Conservation (phyloP, 1,140 invertebrate species). For the Centruroides vittatus region DNA sequence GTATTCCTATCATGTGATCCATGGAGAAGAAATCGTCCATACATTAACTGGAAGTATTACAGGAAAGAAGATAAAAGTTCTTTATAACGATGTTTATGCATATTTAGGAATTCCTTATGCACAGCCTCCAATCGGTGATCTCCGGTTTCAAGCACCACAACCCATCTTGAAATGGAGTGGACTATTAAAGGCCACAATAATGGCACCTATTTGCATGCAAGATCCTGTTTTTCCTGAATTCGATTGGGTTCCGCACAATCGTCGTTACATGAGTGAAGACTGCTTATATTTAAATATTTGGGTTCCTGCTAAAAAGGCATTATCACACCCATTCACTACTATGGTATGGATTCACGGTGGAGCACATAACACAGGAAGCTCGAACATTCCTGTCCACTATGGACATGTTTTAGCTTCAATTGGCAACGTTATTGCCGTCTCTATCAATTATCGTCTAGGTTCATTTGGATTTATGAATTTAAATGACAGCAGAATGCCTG, state of each 20-base stretch:
- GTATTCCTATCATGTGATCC: too few relatives aligned
- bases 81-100: slow-evolving; percentile 1
- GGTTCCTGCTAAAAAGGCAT: slow-evolving; percentile 13
- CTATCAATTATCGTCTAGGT: slow-evolving; percentile 27
- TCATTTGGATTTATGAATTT: slow-evolving; percentile 23
- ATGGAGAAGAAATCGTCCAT: too few relatives aligned
- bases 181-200: neutral
- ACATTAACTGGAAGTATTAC: neutral
- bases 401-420: slow-evolving; percentile 24
- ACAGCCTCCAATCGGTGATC: slow-evolving; percentile 7
- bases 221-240: neutral
- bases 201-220: slow-evolving; percentile 18
- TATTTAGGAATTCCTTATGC: slow-evolving; percentile 20
- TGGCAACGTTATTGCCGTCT: slow-evolving; percentile 26
- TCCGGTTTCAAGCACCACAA: slow-evolving; percentile 10
- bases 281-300: slow-evolving; percentile 32
- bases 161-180: slow-evolving; percentile 3
- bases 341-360: slow-evolving; percentile 24
- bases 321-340: slow-evolving; percentile 10
- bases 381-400: slow-evolving; percentile 35
- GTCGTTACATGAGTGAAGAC: slow-evolving; percentile 21
- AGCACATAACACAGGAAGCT: slow-evolving; percentile 7
- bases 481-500: slow-evolving; percentile 17
- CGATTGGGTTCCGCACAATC: neutral
- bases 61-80: slow-evolving; percentile 7